Percentiles rank a stretch among this genome's conserved stretches.
Conservation (phyloP, 2,113 vertebrate species). For the Glareola pratincola region DNA sequence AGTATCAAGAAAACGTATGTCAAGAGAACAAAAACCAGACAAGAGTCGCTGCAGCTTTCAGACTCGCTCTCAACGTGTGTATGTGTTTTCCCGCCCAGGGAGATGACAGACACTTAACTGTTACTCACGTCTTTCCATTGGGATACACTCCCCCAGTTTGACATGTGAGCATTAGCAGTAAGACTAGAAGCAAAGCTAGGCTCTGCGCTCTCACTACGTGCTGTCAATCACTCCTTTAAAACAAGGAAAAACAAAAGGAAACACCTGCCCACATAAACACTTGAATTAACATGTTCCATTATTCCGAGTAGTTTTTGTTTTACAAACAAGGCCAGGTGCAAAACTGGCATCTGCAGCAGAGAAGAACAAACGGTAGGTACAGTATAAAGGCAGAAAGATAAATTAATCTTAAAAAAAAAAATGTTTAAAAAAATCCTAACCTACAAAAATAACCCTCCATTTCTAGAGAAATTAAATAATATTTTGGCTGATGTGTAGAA, state of each 20-base stretch:
- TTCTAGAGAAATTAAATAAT: constrained; percentile 25
- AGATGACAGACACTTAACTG: neutral
- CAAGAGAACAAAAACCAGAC: neutral
- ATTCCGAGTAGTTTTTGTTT: constrained; percentile 28
- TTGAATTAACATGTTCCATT: neutral
- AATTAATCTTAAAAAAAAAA: constrained; percentile 21
- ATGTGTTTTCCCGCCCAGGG: neutral
- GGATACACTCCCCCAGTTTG: neutral
- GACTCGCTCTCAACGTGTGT: neutral
- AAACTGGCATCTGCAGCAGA: neutral
- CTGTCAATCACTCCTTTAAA: neutral
- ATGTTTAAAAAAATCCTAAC: neutral
- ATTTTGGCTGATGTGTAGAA: neutral
- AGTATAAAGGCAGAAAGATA: constrained; percentile 14
- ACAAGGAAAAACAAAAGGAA: neutral
- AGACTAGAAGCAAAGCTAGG: neutral
- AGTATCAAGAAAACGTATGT: neutral
- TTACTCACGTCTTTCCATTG: neutral
- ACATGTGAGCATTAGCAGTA: neutral
- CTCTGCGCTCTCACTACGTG: neutral
- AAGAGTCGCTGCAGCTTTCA: neutral
- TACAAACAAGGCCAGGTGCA: neutral
- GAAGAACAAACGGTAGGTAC: neutral
- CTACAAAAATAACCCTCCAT: constrained; percentile 11
- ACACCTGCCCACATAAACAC: constrained; percentile 37